Evolutionary conservation across 2,888 invertebrate species (phyloP), one percentile per base, ranked within the genome.

Genomic region (Euclidia mi): DNA sequence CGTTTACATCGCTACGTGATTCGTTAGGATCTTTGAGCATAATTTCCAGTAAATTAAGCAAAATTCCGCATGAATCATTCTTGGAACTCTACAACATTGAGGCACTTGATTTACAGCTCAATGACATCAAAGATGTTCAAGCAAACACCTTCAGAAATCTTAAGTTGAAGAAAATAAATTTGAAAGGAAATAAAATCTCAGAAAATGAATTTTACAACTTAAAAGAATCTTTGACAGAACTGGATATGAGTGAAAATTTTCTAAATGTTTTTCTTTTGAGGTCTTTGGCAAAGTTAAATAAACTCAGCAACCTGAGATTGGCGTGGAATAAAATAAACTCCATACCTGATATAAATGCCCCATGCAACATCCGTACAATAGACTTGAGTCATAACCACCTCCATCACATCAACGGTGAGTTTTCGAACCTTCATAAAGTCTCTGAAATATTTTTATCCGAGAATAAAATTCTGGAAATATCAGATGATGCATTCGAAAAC

Each of bases 351-450:
- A 95, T 95, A n/a, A 96, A 96, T 83, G 95, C 96, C 3, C 95
- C 96, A 47, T 96, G 95, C 71, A 96, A 96, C 60, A 91, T 98
- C 69, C 95, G 96, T 62, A 97, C 97, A 0, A 96, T 98, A 76
- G 98, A 98, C 88, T 91, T 98, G 70, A 98, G 97, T 81, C 97
- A 98, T 86, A 98, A 98, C 89, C 98, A 98, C 85, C 95, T 98
- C 44, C 98, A 98, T 88, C 96, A 97, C 70, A 96, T 98, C 12
- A 96, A 96, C 63, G 98, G 98, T 0, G 96, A 98, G 0, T 98
- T 98, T 88, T 96, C 97, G 34, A 96, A 97, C 81, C 92, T 98
- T 45, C 96, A 96, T 0, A 96, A 97, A 61, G 92, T 98, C 17
- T 96, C 96, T 45, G 98, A 98, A 88, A 94, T 98, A 57, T 98